Percentiles rank a stretch among this genome's conserved stretches.
phyloP scores from a whole-genome alignment of 1,140 invertebrate genomes.

The Cyclargus thomasi region DNA sequence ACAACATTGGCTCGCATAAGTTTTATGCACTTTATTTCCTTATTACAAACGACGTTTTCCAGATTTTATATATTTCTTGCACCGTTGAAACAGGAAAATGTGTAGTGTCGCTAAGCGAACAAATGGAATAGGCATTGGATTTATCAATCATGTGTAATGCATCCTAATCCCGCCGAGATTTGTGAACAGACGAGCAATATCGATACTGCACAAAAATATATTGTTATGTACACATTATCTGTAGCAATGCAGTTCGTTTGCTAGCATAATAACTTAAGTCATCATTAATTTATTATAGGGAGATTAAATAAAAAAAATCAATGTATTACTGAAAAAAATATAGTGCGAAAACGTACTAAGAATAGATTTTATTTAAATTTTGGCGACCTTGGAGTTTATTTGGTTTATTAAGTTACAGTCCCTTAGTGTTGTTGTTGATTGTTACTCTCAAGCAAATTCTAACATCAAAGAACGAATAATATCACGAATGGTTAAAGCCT shows the following conservation, averaged over 20 bases:
- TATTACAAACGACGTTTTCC: neutral
- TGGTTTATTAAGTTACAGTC: too few species aligned
- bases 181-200: neutral
- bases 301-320: too few species aligned
- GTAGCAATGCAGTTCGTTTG: neutral
- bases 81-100: neutral
- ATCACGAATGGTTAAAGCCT: too few species aligned
- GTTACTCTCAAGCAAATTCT: too few species aligned
- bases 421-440: too few species aligned
- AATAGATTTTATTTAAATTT: too few species aligned
- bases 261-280: neutral
- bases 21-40: neutral
- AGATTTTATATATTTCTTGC: neutral
- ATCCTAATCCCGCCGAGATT: neutral
- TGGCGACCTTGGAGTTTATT: too few species aligned
- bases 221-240: neutral
- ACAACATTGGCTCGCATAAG: neutral
- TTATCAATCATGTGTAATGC: slow-evolving; percentile 3
- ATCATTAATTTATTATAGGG: too few species aligned
- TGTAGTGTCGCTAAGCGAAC: neutral
- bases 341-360: too few species aligned
- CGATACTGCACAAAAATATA: neutral
- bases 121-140: neutral
- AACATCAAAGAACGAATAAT: too few species aligned
- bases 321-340: too few species aligned